Conservation (phyloP, 2,113 vertebrate genomes). For the Macquaria australasica region DNA sequence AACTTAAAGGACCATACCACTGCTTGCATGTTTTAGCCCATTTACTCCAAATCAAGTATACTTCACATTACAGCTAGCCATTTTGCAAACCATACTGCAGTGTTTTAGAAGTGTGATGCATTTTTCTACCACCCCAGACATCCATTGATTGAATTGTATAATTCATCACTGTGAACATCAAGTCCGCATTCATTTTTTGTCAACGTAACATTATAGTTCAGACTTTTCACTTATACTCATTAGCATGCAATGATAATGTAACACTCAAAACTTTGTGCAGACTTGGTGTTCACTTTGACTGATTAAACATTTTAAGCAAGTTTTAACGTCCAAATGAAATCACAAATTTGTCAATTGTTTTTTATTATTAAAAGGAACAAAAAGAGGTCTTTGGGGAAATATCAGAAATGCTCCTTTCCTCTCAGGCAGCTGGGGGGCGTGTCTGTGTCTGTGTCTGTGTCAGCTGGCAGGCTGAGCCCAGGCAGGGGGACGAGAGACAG, state of each 20-base stretch:
- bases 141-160: background rate
- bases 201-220: background rate
- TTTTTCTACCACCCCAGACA: too few relatives aligned
- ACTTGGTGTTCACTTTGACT: too few relatives aligned
- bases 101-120: background rate
- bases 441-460: background rate
- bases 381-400: background rate
- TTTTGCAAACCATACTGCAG: background rate
- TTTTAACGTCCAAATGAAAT: too few relatives aligned
- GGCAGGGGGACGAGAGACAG: background rate
- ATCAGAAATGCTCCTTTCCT: background rate
- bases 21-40: background rate
- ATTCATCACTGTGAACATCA: background rate
- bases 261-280: too few relatives aligned
- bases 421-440: background rate
- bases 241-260: too few relatives aligned
- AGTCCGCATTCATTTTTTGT: background rate
- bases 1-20: background rate
- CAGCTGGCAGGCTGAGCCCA: conserved; percentile 1
- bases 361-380: background rate
- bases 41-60: background rate
- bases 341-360: too few relatives aligned
- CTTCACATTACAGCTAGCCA: background rate
- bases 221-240: too few relatives aligned
- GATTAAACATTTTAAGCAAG: too few relatives aligned